Evolutionary conservation across 2,797 vertebrate species (phyloP), one percentile per base, ranked within the genome.

Genomic region (Calcarius lapponicus): DNA sequence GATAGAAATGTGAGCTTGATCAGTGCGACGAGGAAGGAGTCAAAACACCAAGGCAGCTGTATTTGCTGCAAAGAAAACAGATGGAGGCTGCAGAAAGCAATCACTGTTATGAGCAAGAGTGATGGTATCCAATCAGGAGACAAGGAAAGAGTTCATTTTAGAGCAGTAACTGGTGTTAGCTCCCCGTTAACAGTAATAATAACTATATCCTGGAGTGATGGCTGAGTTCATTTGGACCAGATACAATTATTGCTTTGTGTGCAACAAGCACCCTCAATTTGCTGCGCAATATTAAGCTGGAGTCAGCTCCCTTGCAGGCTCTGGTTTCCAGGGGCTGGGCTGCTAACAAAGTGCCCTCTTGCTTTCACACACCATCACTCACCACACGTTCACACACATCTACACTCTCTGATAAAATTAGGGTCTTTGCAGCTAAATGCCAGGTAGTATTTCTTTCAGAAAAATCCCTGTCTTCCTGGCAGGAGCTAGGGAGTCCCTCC

Each of bases 231-330:
- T 96, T 95, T 94, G 83, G 94, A 76, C 90, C 61, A 76, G 88
- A 85, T 86, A 92, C 88, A 95, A 91, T 95, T 95, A 96, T 71
- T 93, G 92, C 80, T 81, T 61, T 90, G 86, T 93, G 94, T 92
- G 80, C 86, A 95, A 92, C 94, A 92, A 90, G 86, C 91, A 81
- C 71, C 88, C 74, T 95, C 95, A 84, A 88, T 96, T 92, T 95
- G 71, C 88, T 90, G 62, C 13, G 82, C 7, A 2, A 57, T 81
- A 71, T 92, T 54, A 79, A 88, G 66, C 57, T 88, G 76, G 58
- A 91, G 82, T 73, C 82, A 38, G 74, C 56, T 96, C 58, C 57
- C 67, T 85, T 11, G 14, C 3, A 16, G 62, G 88, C 60, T 84
- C 60, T 1, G 6, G 70, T 90, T 93, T 93, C 88, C 85, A 86